phyloP scores from a whole-genome alignment of 2,113 vertebrate species.

The Nansenia antarctica region DNA sequence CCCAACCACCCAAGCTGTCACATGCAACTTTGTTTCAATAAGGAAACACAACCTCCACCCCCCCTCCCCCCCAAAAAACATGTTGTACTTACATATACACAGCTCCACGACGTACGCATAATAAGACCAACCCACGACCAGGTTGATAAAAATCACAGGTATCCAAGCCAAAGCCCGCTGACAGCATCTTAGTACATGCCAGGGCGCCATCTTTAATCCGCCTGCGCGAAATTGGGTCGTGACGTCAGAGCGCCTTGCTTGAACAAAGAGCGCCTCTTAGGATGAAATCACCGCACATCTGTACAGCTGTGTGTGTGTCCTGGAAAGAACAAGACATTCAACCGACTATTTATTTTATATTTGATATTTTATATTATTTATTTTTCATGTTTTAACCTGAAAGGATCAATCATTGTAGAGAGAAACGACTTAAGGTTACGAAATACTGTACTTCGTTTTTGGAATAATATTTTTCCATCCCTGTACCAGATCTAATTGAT shows the following conservation, averaged over 20 bases:
- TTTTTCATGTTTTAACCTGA: no score
- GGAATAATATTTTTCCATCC: no score
- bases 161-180: conserved; percentile 90
- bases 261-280: background rate
- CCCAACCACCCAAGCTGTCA: conserved; percentile 55
- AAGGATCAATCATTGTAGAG: no score
- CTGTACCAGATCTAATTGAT: no score
- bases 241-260: conserved; percentile 45
- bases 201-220: conserved; percentile 91
- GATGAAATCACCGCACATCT: conserved; percentile 11
- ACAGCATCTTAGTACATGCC: conserved; percentile 87
- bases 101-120: conserved; percentile 97
- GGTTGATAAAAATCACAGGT: conserved; percentile 91
- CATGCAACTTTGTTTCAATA: conserved; percentile 5
- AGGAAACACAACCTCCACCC: background rate
- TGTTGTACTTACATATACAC: conserved; percentile 87
- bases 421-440: no score
- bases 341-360: no score
- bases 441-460: no score
- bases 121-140: conserved; percentile 95
- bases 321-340: no score
- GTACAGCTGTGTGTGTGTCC: background rate
- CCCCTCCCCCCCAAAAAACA: background rate
- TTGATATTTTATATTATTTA: no score
- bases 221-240: conserved; percentile 20